Percentiles rank a stretch among this genome's conserved stretches.
phyloP scores from a whole-genome alignment of 2,888 invertebrate genomes.

The Zygothrica quintamaculata region DNA sequence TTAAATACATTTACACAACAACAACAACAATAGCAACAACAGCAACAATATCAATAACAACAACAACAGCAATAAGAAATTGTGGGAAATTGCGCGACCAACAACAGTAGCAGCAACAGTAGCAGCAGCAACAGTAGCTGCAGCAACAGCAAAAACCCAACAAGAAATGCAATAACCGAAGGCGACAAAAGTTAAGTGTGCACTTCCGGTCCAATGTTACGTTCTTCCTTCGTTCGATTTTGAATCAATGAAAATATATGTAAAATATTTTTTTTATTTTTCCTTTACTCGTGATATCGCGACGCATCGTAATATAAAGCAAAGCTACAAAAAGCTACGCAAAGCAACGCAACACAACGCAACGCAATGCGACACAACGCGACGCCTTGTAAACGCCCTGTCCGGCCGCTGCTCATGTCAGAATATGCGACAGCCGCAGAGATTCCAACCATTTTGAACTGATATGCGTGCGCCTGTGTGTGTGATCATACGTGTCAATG shows the following conservation, averaged over 20 bases:
- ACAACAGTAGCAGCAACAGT: conserved; percentile 6
- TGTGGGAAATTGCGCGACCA: conserved; percentile 64
- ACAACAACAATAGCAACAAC: conserved; percentile 11
- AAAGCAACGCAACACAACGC: background rate
- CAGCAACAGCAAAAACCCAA: conserved; percentile 13
- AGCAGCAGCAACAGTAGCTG: too few relatives aligned
- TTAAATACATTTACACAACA: conserved; percentile 47
- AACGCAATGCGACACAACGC: conserved; percentile 4
- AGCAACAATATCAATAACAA: conserved; percentile 18
- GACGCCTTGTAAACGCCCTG: conserved; percentile 53
- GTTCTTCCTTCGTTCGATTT: conserved; percentile 47
- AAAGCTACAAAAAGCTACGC: conserved; percentile 5
- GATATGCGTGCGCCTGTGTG: conserved; percentile 48
- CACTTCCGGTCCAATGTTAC: conserved; percentile 64
- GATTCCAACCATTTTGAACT: conserved; percentile 77
- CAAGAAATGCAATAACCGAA: conserved; percentile 19
- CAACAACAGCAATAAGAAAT: conserved; percentile 23
- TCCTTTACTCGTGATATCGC: too few relatives aligned
- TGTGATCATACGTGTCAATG: conserved; percentile 17
- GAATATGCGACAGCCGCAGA: conserved; percentile 71
- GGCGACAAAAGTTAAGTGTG: conserved; percentile 75
- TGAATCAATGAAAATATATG: conserved; percentile 46
- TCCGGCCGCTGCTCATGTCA: conserved; percentile 54
- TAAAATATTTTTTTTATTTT: conserved; percentile 59
- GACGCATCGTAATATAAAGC: too few relatives aligned